Evolutionary conservation across 1,140 invertebrate species (phyloP).

Genomic region (Branchinecta lindahli): DNA sequence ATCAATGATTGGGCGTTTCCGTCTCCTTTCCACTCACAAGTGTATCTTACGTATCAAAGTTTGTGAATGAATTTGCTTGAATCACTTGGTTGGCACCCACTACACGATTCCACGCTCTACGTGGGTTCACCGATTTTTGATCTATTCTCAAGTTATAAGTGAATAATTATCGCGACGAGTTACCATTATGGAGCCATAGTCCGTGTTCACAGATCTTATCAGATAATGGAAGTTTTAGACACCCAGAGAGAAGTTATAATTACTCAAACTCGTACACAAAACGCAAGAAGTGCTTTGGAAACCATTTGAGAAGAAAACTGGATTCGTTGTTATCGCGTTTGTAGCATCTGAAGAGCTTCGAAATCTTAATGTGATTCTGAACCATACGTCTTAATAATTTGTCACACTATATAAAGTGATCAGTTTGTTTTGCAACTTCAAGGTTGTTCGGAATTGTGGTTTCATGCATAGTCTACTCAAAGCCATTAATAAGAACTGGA

Average conservation of each 20-base stretch:
- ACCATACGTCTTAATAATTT: no score
- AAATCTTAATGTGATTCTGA: no score
- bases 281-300: no score
- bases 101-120: constrained; percentile 1
- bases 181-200: background rate
- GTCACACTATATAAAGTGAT: no score
- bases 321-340: no score
- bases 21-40: background rate
- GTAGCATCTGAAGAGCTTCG: no score
- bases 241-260: constrained; percentile 2
- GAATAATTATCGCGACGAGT: constrained; percentile 10
- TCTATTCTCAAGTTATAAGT: constrained; percentile 1
- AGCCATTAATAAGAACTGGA: no score
- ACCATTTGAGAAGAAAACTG: no score
- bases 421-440: no score
- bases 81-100: background rate
- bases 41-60: background rate
- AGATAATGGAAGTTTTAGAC: constrained; percentile 10
- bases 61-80: background rate
- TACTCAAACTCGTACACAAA: background rate
- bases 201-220: constrained; percentile 6
- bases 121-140: background rate
- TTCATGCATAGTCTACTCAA: no score
- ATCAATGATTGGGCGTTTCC: constrained; percentile 1
- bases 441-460: no score